phyloP scores from a whole-genome alignment of 2,113 vertebrate genomes.

The Telmatochromis sp. region DNA sequence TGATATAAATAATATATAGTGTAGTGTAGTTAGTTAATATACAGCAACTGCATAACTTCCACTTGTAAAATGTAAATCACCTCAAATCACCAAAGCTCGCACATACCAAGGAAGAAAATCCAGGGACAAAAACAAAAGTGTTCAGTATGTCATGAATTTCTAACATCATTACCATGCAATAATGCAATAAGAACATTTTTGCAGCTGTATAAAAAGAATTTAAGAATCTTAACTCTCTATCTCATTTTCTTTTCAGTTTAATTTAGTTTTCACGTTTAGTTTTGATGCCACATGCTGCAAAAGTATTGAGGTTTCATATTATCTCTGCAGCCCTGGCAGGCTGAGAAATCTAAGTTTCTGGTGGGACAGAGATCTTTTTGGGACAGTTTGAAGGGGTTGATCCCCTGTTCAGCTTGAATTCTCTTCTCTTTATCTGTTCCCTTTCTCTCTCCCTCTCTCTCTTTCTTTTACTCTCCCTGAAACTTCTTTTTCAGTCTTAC shows the following conservation, averaged over 20 bases:
- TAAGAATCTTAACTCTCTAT: neutral
- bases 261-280: neutral
- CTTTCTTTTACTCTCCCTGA: neutral
- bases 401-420: constrained; percentile 52
- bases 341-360: neutral
- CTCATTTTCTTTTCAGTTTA: neutral
- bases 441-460: constrained; percentile 1
- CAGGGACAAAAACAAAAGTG: neutral
- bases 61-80: neutral
- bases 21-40: neutral
- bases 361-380: neutral
- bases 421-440: constrained; percentile 34
- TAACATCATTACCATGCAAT: neutral
- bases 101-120: neutral
- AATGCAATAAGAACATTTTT: neutral
- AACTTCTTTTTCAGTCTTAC: constrained; percentile 39
- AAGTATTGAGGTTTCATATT: neutral
- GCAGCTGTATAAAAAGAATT: neutral
- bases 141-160: neutral
- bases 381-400: constrained; percentile 47
- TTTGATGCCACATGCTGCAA: neutral
- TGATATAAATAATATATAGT: neutral
- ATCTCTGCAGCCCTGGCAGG: neutral
- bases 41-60: neutral
- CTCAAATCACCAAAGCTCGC: neutral